phyloP scores from a whole-genome alignment of 2,888 invertebrate genomes.

The Patella ulyssiponensis region DNA sequence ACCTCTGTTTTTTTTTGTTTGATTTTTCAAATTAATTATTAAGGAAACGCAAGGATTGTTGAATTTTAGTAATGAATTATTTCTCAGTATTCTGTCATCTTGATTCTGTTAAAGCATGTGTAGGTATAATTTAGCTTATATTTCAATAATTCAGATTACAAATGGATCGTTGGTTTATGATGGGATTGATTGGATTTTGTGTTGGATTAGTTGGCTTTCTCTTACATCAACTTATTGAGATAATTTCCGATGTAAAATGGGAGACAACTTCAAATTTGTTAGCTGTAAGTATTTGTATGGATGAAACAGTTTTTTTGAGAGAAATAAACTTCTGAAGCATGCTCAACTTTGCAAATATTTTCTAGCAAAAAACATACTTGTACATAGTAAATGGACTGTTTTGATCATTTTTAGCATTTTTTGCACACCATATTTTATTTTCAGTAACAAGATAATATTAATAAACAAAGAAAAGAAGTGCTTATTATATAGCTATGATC shows the following conservation, averaged over 20 bases:
- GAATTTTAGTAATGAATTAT: background rate
- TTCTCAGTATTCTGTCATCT: background rate
- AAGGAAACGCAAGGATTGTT: too few species aligned
- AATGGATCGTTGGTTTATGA: constrained; percentile 69
- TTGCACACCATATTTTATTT: too few species aligned
- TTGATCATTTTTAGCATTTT: too few species aligned
- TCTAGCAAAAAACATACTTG: too few species aligned
- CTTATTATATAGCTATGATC: too few species aligned
- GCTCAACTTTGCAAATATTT: too few species aligned
- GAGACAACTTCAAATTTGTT: constrained; percentile 51
- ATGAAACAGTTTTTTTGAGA: background rate
- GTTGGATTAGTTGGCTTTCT: constrained; percentile 70
- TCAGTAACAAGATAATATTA: too few species aligned
- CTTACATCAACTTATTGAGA: constrained; percentile 67
- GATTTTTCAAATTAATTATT: too few species aligned
- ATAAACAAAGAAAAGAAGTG: too few species aligned
- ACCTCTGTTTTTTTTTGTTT: too few species aligned
- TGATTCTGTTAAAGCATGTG: background rate
- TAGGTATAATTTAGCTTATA: constrained; percentile 4
- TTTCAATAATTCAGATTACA: constrained; percentile 50
- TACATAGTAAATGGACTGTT: too few species aligned
- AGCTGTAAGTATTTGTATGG: constrained; percentile 39
- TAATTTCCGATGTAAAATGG: constrained; percentile 60
- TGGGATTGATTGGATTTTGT: constrained; percentile 69
- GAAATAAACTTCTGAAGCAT: too few species aligned